A percentile compares a stretch with the other conserved stretches of the same genome.
These are phyloP conservation scores for Cebus imitator DNA, from an alignment of 2,113 vertebrate genomes.

Conservation along the genomic window DNA sequence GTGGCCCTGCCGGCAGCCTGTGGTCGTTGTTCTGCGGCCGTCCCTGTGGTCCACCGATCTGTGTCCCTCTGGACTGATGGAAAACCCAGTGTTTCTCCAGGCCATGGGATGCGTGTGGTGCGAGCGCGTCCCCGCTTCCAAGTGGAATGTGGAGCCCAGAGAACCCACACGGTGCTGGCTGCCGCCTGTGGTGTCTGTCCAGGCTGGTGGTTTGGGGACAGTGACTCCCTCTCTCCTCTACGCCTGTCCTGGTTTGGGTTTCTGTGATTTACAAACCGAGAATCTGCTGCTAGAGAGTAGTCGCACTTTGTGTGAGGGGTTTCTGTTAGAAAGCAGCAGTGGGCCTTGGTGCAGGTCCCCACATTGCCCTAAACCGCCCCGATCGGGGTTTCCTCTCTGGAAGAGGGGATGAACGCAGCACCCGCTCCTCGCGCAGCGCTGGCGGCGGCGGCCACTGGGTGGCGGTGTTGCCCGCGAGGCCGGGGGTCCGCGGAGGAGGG, in stretches of 20 bases:
- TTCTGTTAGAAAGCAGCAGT: not conserved
- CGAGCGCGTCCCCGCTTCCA: accelerated
- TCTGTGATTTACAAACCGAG: not conserved
- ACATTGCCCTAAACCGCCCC: not conserved
- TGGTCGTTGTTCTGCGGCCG: not conserved
- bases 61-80: not conserved
- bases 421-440: not conserved
- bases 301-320: not conserved
- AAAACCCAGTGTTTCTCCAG: not conserved
- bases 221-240: not conserved
- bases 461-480: slow-evolving; percentile 29
- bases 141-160: not conserved
- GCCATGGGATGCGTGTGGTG: not conserved
- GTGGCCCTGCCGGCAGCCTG: not conserved
- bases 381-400: not conserved
- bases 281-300: no score
- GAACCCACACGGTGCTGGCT: not conserved
- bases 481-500: accelerated
- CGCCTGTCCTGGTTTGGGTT: not conserved
- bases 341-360: not conserved
- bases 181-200: not conserved
- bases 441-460: slow-evolving; percentile 42
- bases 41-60: not conserved
- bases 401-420: accelerated
- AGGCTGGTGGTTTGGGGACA: not conserved